Percentiles rank a stretch among this genome's conserved stretches.
Conservation (phyloP, 2,888 invertebrate genomes). For the Drosophila paracracens region DNA sequence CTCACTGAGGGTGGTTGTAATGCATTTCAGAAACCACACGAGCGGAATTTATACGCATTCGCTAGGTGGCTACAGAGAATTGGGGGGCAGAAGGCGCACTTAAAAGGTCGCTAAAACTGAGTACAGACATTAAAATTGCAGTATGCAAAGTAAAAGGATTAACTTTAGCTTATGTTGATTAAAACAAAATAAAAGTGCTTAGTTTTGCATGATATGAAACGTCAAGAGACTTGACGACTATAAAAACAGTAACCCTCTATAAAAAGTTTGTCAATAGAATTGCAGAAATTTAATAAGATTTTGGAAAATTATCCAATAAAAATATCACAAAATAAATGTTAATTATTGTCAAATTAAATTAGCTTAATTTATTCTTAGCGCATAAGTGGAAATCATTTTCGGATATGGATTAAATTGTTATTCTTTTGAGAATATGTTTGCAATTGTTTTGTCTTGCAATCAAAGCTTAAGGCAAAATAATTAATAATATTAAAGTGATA, state of each 20-base stretch:
- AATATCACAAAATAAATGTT: not conserved
- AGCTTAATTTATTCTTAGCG: not conserved
- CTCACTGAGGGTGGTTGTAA: conserved; percentile 50
- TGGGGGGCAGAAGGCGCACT: not conserved
- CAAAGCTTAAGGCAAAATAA: not conserved
- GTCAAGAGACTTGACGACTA: not conserved
- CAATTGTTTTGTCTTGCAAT: not conserved
- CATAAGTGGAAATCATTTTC: not conserved
- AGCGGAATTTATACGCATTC: conserved; percentile 74
- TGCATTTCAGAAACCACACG: conserved; percentile 76
- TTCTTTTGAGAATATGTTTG: not conserved
- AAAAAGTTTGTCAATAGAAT: not conserved
- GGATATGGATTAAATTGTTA: not conserved
- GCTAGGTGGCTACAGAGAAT: conserved; percentile 17
- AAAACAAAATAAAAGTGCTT: conserved; percentile 6
- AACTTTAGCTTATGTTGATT: conserved; percentile 35
- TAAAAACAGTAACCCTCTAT: not conserved
- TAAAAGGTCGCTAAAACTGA: conserved; percentile 18
- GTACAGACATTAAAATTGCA: conserved; percentile 43
- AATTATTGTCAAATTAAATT: not conserved
- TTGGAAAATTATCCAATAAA: not conserved
- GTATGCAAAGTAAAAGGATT: conserved; percentile 21
- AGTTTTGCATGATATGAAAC: not conserved
- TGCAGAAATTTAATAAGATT: not conserved
- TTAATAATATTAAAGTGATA: not conserved